Evolutionary conservation across 2,888 invertebrate genomes (phyloP), one percentile per base, ranked within the genome.

Genomic region (Sinopyrophorus schimmeli): DNA sequence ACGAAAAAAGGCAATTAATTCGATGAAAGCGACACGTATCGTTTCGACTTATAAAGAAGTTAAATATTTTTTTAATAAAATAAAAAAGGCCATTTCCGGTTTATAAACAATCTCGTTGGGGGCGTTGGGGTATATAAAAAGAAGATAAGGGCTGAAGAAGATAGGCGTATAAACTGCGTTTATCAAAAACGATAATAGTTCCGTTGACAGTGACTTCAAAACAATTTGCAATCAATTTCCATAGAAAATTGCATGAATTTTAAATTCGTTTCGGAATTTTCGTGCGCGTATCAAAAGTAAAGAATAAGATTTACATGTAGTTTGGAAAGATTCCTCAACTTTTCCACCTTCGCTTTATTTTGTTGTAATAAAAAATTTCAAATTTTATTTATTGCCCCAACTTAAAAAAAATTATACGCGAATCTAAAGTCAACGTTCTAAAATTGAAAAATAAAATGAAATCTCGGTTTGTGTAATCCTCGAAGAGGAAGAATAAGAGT

Each of bases 191-290:
- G 41, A 20, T 43, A 27, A 24, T 43, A 27, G 27, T 43, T 34
- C 11, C 35, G 34, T 14, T 34, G 43, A 35, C 43, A 43, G 43
- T 27, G 27, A 34, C 43, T 43, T 27, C 35, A 43, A 43, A 43
- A 43, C 43, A 43, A 43, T 43, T 43, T 43, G 24, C 43, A 34
- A 43, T 43, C 43, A 32, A 43, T 43, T 43, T 43, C 34, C 43
- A 34, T 18, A 28, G 34, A 26, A 35, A 34, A 43, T 43, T 43
- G 26, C 43, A 43, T 43, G 35, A 43, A 43, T 31, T 31, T 41
- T 41, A 31, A 41, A 41, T 34, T 43, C 35, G 35, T 24, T 35
- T 11, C 10, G 35, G 24, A 35, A 35, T 23, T 35, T 24, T 20
- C 34, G 20, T n/a, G n/a, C 12, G n/a, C 24, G 24, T 24, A 35